Evolutionary conservation across 1,140 invertebrate genomes (phyloP).

Genomic region (Lamellibrachia luymesi): DNA sequence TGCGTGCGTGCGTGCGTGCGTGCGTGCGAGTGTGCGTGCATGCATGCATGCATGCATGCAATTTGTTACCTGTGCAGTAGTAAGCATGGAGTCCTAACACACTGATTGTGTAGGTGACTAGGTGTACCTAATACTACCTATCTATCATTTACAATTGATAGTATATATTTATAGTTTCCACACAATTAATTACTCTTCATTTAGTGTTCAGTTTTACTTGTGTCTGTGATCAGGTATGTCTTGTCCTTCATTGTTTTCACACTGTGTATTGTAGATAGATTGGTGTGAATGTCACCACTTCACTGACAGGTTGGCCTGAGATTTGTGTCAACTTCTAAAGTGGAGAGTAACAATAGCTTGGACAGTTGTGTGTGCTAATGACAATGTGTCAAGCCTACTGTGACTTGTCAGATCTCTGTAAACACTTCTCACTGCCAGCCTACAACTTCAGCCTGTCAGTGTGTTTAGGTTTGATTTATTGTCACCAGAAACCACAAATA

Average conservation of each 20-base stretch:
- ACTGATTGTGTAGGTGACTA: neutral
- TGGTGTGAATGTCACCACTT: neutral
- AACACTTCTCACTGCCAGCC: neutral
- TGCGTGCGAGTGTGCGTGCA: neutral
- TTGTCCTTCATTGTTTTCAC: neutral
- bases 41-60: neutral
- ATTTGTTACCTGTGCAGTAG: neutral
- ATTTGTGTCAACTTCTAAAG: neutral
- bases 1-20: neutral
- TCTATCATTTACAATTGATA: neutral
- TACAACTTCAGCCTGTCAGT: neutral
- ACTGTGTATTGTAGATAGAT: neutral
- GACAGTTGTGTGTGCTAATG: neutral
- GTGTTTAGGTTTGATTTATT: neutral
- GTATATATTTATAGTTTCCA: neutral
- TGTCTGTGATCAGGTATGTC: neutral
- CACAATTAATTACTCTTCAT: neutral
- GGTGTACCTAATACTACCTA: neutral
- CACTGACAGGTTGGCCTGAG: neutral
- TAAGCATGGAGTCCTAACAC: neutral
- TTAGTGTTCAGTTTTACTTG: neutral
- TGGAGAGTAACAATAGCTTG: neutral
- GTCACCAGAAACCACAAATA: neutral
- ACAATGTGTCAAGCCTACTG: neutral
- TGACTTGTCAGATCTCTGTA: neutral